Base-by-base conservation (phyloP, 2,888 invertebrate species). In the Tillus elongatus region DNA sequence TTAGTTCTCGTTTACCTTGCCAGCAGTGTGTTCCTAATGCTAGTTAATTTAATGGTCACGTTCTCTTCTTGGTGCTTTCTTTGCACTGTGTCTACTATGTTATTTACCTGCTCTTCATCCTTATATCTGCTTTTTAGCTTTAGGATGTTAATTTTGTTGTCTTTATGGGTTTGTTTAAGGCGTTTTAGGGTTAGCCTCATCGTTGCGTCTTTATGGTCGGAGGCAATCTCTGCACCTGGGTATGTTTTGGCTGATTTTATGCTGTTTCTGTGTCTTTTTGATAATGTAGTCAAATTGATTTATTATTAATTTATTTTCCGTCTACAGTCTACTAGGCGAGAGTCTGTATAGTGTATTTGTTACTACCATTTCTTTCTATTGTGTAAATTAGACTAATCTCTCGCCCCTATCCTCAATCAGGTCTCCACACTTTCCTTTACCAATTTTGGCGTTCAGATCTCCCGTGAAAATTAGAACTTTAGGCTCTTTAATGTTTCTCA, bases 391-490 rank as follows among this genome's bases (percentile, higher is more conserved):
- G n/a, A 19, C 24, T 19, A 19, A n/a, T 19, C 6, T 19, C 24
- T 8, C 24, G 24, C 24, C 24, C 24, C n/a, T n/a, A 8, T n/a
- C 6, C 6, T 19, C 6, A 19, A n/a, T 6, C n/a, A n/a, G n/a
- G n/a, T n/a, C n/a, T n/a, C n/a, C n/a, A 19, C 24, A 19, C n/a
- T 19, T 19, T 19, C n/a, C 24, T 6, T 19, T 19, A 19, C 24
- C 24, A 19, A 19, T 19, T 19, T 19, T 19, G 24, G 24, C 24
- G 24, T 19, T 19, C 24, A 19, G 24, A 19, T 19, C 24, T 19
- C 24, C 24, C 24, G n/a, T 19, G 6, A 19, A 6, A 19, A 19
- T 19, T 19, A 19, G n/a, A 19, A 19, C n/a, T 19, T 19, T n/a
- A 6, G 6, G 24, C 24, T 19, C n/a, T 19, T 19, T n/a, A n/a